Evolutionary conservation across 2,113 vertebrate genomes (phyloP).

Genomic region (Phaethornis superciliosus): DNA sequence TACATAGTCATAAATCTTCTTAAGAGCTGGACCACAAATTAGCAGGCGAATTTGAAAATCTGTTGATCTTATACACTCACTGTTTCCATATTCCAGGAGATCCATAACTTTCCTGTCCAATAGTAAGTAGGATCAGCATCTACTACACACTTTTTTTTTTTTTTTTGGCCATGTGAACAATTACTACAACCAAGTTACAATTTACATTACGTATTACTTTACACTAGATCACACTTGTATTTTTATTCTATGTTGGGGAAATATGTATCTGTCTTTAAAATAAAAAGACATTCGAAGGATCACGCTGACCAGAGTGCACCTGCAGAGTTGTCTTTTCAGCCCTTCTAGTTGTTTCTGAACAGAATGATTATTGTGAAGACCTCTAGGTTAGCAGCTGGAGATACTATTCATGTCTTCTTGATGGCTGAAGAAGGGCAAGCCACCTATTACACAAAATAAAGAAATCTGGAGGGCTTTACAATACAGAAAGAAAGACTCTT

Average conservation of each 20-base stretch:
- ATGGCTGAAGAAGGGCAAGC: background rate
- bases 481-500: fast-evolving
- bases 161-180: background rate
- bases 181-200: too few species aligned
- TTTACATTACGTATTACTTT: background rate
- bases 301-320: background rate
- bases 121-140: background rate
- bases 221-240: background rate
- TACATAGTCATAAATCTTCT: background rate
- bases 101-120: background rate
- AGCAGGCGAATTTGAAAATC: background rate
- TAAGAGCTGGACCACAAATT: background rate
- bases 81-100: background rate
- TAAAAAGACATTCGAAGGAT: background rate
- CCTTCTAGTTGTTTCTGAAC: background rate
- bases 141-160: background rate
- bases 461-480: background rate
- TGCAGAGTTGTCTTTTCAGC: background rate
- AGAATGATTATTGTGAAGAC: background rate
- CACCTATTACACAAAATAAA: background rate
- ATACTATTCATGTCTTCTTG: background rate
- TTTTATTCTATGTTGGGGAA: background rate
- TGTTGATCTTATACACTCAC: fast-evolving
- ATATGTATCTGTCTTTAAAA: background rate
- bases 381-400: background rate